phyloP scores from a whole-genome alignment of 2,113 vertebrate genomes.

The Atherinomorus stipes region DNA sequence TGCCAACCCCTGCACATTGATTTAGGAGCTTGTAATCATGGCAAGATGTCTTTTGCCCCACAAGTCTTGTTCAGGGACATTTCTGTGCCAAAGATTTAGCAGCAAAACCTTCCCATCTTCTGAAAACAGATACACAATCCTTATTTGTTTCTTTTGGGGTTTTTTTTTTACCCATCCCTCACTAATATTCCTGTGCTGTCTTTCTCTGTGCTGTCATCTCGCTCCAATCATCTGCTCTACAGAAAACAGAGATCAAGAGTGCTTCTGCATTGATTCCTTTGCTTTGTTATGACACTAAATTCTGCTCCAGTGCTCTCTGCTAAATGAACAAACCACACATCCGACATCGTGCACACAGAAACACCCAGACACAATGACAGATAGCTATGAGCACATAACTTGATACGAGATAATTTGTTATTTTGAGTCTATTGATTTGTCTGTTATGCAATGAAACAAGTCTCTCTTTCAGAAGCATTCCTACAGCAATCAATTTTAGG shows the following conservation, averaged over 20 bases:
- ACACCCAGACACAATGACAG: slow-evolving; percentile 43
- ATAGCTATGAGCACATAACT: slow-evolving; percentile 45
- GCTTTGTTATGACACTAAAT: slow-evolving; percentile 64
- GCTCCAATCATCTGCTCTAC: slow-evolving; percentile 34
- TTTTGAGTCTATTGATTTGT: slow-evolving; percentile 66
- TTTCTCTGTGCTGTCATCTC: slow-evolving; percentile 37
- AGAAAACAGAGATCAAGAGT: slow-evolving; percentile 51
- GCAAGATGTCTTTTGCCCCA: neutral
- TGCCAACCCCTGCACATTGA: neutral
- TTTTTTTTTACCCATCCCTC: slow-evolving; percentile 2
- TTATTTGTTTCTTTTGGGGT: neutral
- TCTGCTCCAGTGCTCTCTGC: slow-evolving; percentile 41
- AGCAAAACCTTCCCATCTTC: neutral
- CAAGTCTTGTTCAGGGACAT: neutral
- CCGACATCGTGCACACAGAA: neutral
- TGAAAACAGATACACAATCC: neutral
- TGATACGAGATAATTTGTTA: slow-evolving; percentile 66
- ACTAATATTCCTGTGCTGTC: slow-evolving; percentile 10
- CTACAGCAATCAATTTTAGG: slow-evolving; percentile 49
- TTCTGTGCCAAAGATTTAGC: neutral
- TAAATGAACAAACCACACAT: slow-evolving; percentile 55
- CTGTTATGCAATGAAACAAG: slow-evolving; percentile 54
- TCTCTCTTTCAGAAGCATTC: slow-evolving; percentile 49
- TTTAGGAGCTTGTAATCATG: slow-evolving; percentile 24
- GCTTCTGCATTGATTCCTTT: slow-evolving; percentile 52